phyloP scores from a whole-genome alignment of 2,888 invertebrate species.

The Cantharis nigra region DNA sequence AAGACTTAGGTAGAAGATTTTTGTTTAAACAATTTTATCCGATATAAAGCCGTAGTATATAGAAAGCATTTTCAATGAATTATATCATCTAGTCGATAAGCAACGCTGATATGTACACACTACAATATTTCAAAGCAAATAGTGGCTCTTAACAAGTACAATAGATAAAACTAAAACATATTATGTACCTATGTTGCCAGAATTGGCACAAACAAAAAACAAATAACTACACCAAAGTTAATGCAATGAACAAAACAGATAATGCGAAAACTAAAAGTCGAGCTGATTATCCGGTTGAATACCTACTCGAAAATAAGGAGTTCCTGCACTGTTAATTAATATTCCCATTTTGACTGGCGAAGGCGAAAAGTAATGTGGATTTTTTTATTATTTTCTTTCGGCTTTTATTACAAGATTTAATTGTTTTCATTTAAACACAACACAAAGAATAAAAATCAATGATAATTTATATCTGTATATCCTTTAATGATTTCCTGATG shows the following conservation, averaged over 20 bases:
- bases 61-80: too few species aligned
- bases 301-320: not conserved
- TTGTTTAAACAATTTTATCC: too few species aligned
- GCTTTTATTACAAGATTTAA: not conserved
- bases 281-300: not conserved
- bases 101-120: too few species aligned
- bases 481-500: too few species aligned
- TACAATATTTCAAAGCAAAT: not conserved
- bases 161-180: not conserved
- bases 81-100: too few species aligned
- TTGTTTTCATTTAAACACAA: not conserved
- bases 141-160: not conserved
- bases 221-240: not conserved
- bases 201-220: not conserved
- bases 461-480: too few species aligned
- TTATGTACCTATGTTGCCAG: not conserved
- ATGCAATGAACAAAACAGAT: not conserved
- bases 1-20: too few species aligned
- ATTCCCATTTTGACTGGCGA: not conserved
- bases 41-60: too few species aligned
- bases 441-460: not conserved
- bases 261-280: not conserved
- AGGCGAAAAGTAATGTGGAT: not conserved
- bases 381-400: not conserved
- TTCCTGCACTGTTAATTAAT: not conserved